A percentile compares a stretch with the other conserved stretches of the same genome.
Evolutionary conservation across 1,140 invertebrate genomes (phyloP).

Genomic region (Diuraphis noxia): DNA sequence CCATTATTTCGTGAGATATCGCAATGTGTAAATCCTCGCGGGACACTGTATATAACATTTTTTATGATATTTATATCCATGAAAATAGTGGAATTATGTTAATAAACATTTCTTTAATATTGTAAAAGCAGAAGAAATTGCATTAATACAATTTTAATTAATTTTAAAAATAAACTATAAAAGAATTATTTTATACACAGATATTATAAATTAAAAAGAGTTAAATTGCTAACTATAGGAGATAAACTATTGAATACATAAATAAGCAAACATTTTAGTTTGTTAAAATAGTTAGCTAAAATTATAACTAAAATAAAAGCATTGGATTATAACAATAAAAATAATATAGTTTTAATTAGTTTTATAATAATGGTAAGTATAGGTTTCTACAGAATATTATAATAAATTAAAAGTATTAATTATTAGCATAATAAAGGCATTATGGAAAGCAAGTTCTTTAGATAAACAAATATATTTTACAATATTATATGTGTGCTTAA

Average conservation of each 20-base stretch:
- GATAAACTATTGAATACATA: conserved; percentile 1
- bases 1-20: too few species aligned
- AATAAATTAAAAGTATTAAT: conserved; percentile 8
- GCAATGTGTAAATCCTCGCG: too few species aligned
- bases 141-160: background rate
- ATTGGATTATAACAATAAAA: conserved; percentile 17
- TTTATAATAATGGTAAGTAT: background rate
- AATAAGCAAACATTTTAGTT: background rate
- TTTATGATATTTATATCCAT: background rate
- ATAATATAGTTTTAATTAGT: background rate
- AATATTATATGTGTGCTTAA: background rate
- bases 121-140: background rate
- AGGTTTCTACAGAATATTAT: conserved; percentile 10
- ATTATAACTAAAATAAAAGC: conserved; percentile 25
- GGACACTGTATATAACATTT: background rate
- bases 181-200: background rate
- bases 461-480: background rate
- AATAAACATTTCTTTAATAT: background rate
- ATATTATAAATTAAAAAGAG: background rate
- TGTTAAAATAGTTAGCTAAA: background rate
- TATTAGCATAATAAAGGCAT: conserved; percentile 31
- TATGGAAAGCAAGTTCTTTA: background rate
- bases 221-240: conserved; percentile 19
- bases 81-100: background rate
- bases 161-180: conserved; percentile 4